Conservation (phyloP, 2,797 vertebrate species). For the Morelia viridis region DNA sequence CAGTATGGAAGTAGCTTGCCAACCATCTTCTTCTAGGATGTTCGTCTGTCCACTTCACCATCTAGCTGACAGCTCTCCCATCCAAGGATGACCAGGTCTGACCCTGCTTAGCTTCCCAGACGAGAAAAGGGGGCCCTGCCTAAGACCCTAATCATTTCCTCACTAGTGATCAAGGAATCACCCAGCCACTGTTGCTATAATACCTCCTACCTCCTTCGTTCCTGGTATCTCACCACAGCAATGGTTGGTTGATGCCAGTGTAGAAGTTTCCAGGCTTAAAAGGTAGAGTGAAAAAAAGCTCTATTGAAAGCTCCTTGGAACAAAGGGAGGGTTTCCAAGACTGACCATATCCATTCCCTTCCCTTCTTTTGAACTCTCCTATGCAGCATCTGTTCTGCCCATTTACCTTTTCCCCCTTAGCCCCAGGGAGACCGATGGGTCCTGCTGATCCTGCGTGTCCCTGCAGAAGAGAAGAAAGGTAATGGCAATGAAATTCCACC, state of each 20-base stretch:
- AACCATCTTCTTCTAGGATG: too few species aligned
- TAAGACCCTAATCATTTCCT: too few species aligned
- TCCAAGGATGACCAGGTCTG: background rate
- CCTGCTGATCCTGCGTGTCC: slow-evolving; percentile 88
- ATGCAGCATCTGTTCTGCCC: accelerated
- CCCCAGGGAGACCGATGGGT: slow-evolving; percentile 86
- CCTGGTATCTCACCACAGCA: background rate
- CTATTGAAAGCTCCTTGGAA: background rate
- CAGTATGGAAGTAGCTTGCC: too few species aligned
- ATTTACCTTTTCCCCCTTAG: slow-evolving; percentile 95
- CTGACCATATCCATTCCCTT: background rate
- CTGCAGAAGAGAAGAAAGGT: slow-evolving; percentile 70
- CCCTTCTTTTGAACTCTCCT: background rate
- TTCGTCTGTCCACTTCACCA: too few species aligned
- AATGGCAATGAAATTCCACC: background rate
- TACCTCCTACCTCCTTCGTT: background rate
- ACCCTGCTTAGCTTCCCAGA: background rate
- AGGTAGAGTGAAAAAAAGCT: background rate
- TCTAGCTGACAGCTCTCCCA: background rate
- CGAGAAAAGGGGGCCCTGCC: background rate
- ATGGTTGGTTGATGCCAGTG: background rate
- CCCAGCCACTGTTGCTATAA: background rate
- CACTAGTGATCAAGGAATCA: too few species aligned
- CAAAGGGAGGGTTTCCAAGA: background rate
- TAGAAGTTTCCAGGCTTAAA: background rate